Conservation (phyloP, 2,113 vertebrate species). For the Peromyscus leucopus region DNA sequence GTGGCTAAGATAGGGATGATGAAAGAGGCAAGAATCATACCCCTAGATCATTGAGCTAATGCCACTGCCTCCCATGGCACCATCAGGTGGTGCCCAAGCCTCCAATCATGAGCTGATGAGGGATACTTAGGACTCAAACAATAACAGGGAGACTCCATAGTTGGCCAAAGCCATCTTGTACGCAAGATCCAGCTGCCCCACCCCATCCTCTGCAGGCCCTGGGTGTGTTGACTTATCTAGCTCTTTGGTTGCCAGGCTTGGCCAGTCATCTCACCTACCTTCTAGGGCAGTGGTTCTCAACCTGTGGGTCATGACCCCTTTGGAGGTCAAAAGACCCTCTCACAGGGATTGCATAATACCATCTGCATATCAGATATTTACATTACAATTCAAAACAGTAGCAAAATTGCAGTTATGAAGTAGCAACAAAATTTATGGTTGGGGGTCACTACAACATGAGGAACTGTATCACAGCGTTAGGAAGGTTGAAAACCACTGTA, state of each 20-base stretch:
- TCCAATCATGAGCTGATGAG: background rate
- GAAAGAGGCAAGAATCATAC: too few relatives aligned
- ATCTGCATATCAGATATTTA: background rate
- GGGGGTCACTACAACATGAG: background rate
- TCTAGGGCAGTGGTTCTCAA: background rate
- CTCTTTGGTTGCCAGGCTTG: background rate
- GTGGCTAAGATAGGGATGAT: background rate
- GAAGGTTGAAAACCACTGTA: background rate
- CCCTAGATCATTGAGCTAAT: background rate
- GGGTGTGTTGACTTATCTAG: fast-evolving
- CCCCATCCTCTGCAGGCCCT: fast-evolving
- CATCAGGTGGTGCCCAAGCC: too few relatives aligned
- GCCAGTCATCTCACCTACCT: background rate
- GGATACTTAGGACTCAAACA: background rate
- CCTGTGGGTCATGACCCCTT: background rate
- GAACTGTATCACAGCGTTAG: background rate
- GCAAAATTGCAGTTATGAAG: background rate
- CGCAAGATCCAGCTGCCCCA: background rate
- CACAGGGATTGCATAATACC: background rate
- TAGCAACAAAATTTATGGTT: background rate
- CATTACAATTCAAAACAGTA: background rate
- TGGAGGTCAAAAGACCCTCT: background rate
- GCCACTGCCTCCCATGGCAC: background rate
- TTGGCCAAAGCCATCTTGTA: background rate
- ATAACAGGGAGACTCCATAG: background rate